Base-by-base conservation (phyloP, 1,140 invertebrate species). In the Megathymus violae region DNA sequence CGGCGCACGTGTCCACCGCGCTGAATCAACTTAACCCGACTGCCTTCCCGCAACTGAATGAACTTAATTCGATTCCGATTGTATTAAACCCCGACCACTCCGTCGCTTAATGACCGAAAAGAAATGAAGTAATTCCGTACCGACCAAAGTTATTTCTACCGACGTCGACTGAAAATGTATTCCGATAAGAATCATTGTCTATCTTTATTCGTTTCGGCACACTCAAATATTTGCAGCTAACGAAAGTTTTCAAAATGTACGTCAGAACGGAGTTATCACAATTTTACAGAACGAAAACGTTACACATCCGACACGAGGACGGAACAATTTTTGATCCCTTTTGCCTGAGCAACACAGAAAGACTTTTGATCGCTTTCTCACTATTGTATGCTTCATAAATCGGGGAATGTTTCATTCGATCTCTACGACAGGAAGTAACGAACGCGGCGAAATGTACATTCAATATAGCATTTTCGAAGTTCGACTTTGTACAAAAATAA, bases 1-100 rank as follows among this genome's bases (percentile, higher is more conserved):
- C 65, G 70, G 67, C 76, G 80, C 84, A 84, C 79, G 84, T 85
- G 80, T 80, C 78, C 71, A 72, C 71, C 71, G 74, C 74, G 69
- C 71, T 88, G 88, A 90, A 83, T 90, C 88, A 81, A 86, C 87
- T 80, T 67, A 76, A 75, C 82, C 77, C 77, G 73, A 73, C 79
- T 72, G 73, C 75, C 79, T 74, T 62, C 64, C 84, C 84, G 78
- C 85, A 86, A 79, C 82, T 81, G 80, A 85, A 88, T 84, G 79
- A 85, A 88, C 82, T 88, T 86, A 88, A 89, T 89, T 88, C 78
- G 84, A 87, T 88, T 85, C 78, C 85, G 73, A 88, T 88, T 89
- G 85, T 88, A 85, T 85, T 88, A 78, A 86, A 80, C 78, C 76
- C 76, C 78, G 73, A 81, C 79, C 69, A 74, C 78, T 75, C 64